These are phyloP conservation scores for Myotis myotis DNA, from an alignment of 2,797 vertebrate species.

Conservation along the genomic window DNA sequence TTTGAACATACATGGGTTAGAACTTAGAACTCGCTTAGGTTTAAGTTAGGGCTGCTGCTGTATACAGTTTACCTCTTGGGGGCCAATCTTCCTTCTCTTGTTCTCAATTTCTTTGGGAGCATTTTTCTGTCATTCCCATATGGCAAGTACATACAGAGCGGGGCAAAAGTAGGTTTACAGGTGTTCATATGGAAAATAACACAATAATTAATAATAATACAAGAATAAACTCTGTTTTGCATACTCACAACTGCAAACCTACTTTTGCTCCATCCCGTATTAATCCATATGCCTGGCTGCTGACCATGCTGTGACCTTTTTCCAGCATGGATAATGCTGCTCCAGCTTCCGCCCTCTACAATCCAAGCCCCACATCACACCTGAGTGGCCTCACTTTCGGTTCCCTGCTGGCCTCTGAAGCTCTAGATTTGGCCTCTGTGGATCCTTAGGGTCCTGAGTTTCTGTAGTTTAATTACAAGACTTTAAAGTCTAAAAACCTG, in stretches of 20 bases:
- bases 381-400: neutral
- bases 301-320: neutral
- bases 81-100: neutral
- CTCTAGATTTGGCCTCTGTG: neutral
- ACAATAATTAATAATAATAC: neutral
- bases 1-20: neutral
- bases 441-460: neutral
- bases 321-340: neutral
- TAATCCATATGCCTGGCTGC: neutral
- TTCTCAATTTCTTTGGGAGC: neutral
- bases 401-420: neutral
- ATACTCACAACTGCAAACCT: neutral
- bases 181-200: neutral
- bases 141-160: neutral
- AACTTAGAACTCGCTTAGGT: neutral
- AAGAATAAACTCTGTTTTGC: neutral
- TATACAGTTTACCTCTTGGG: neutral
- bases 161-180: neutral
- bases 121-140: neutral
- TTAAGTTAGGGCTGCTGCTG: neutral
- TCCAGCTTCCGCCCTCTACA: accelerated
- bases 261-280: neutral
- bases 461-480: neutral
- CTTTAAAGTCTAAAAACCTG: neutral
- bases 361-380: no score